A percentile compares a stretch with the other conserved stretches of the same genome.
These are phyloP conservation scores for Villa cingulata DNA, from an alignment of 2,888 invertebrate species.

Conservation along the genomic window DNA sequence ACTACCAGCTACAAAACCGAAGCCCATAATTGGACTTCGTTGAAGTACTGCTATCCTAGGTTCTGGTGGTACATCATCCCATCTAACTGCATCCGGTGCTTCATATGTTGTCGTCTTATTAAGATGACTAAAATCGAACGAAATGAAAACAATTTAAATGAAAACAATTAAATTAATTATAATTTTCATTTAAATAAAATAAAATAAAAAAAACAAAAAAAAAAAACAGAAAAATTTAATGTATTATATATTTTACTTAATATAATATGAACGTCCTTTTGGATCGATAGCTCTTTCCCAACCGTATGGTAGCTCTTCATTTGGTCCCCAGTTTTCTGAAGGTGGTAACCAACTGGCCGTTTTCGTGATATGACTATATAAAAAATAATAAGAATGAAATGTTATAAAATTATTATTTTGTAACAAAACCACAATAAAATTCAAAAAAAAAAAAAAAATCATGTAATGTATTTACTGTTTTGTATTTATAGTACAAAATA, in stretches of 20 bases:
- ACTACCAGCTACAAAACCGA: slow-evolving; percentile 92
- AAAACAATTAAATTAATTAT: no score
- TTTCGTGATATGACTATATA: slow-evolving; percentile 67
- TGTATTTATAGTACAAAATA: no score
- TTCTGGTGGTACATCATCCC: slow-evolving; percentile 60
- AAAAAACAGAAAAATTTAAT: not conserved
- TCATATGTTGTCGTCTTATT: slow-evolving; percentile 88
- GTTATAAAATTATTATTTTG: no score
- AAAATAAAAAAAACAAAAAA: no score
- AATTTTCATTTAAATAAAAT: no score
- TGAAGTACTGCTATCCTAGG: slow-evolving; percentile 63
- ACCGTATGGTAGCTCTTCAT: slow-evolving; percentile 65
- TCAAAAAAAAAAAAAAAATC: no score
- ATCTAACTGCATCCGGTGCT: slow-evolving; percentile 52
- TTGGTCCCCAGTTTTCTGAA: slow-evolving; percentile 61
- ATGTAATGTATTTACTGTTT: no score
- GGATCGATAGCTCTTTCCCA: slow-evolving; percentile 83
- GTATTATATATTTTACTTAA: slow-evolving; percentile 39
- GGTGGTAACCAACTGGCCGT: slow-evolving; percentile 83
- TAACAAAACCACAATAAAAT: no score
- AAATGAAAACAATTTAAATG: no score
- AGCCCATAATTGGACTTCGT: slow-evolving; percentile 67
- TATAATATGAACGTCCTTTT: slow-evolving; percentile 63
- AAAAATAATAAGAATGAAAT: slow-evolving; percentile 1
- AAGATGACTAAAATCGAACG: slow-evolving; percentile 61